Conservation (phyloP, 1,140 invertebrate species). For the Zaprionus davidi region DNA sequence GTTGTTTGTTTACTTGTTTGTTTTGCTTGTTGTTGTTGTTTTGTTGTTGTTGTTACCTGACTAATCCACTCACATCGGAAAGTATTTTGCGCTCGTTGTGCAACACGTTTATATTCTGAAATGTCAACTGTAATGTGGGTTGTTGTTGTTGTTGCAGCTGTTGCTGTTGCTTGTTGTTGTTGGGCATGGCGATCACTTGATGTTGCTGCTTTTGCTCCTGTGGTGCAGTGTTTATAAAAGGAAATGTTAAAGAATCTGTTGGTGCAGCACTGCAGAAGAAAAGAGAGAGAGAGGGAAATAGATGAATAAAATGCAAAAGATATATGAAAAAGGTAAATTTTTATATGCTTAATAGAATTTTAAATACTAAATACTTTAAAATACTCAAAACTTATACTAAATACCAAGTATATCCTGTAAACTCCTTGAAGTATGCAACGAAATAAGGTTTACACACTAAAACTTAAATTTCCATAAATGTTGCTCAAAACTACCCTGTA, state of each 20-base stretch:
- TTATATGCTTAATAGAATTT: background rate
- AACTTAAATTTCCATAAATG: too few species aligned
- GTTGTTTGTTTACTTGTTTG: constrained; percentile 11
- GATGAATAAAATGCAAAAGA: background rate
- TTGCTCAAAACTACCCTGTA: too few species aligned
- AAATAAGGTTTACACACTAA: too few species aligned
- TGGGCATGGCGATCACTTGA: constrained; percentile 26
- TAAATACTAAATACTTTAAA: background rate
- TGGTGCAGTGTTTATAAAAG: constrained; percentile 61
- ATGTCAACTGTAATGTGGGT: constrained; percentile 89
- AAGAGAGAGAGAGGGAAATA: background rate
- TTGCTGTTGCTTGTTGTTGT: constrained; percentile 44
- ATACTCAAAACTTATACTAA: too few species aligned
- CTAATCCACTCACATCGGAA: constrained; percentile 89
- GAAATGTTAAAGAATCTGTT: constrained; percentile 82
- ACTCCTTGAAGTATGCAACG: too few species aligned
- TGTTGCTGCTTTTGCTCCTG: constrained; percentile 47
- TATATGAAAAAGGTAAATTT: background rate
- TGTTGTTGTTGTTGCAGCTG: constrained; percentile 78
- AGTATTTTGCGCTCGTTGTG: constrained; percentile 87
- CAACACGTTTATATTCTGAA: constrained; percentile 87
- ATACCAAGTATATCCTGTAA: too few species aligned
- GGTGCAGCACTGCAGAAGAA: constrained; percentile 74
- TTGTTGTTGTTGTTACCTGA: constrained; percentile 84
- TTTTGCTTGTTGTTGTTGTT: background rate